Evolutionary conservation across 2,113 vertebrate genomes (phyloP), one percentile per base, ranked within the genome.

Genomic region (Laterallus jamaicensis): DNA sequence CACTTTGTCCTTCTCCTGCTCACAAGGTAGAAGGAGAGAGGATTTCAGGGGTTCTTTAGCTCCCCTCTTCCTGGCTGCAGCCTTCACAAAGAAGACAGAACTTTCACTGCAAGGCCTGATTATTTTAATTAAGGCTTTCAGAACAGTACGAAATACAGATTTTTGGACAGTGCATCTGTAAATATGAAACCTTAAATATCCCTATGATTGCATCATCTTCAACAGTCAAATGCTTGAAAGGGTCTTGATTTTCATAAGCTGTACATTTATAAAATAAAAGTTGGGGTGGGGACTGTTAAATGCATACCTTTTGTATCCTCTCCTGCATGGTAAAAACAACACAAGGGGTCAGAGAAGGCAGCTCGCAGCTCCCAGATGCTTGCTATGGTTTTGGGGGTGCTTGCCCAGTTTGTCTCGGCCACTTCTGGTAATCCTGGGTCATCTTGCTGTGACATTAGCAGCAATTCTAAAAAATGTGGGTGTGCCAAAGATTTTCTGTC

Each of bases 21-120:
- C 70, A 37, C 10, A 25, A 29, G 32, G n/a, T 12, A 62, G 10
- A 76, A 21, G 31, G 25, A 60, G 9, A 26, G 54, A 28, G 24
- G 16, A 8, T 44, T 0, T 1, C 0, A 1, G 29, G 12, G 54
- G n/a, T 37, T 74, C 12, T 3, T 39, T 15, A 31, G 8, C 42
- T 75, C 40, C 60, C 7, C 19, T n/a, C 35, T 64, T 37, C 56
- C 42, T 3, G 3, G 9, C 63, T 19, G 6, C 17, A n/a, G 67
- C 54, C 32, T 63, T 58, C 18, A 20, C 37, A 35, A 32, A 28
- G 21, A 63, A 11, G 10, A 55, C 20, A 67, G 47, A 50, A 39
- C 31, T 59, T 42, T 37, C 32, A 14, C 25, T 58, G 21, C 15
- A 35, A 39, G 19, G 25, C 35, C 31, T 69, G 55, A 11, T 59